A percentile compares a stretch with the other conserved stretches of the same genome.
Evolutionary conservation across 1,140 invertebrate genomes (phyloP).

Genomic region (Lasaia peninsularis): DNA sequence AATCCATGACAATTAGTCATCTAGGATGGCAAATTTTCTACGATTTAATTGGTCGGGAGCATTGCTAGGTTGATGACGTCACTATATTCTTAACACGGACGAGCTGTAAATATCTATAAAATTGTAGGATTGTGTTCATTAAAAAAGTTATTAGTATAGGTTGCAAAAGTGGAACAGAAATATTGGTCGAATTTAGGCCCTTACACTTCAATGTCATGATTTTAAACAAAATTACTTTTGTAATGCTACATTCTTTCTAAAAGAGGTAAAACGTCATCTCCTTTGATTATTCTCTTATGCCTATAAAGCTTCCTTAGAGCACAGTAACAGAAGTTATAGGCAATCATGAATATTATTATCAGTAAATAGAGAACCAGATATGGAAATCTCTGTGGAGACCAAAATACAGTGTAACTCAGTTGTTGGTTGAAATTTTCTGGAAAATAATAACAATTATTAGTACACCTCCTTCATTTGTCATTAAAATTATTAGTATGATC

Average conservation of each 20-base stretch:
- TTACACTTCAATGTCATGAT: background rate
- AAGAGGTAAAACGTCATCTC: slow-evolving; percentile 30
- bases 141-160: no score
- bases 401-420: slow-evolving; percentile 63
- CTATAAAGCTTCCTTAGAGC: slow-evolving; percentile 26
- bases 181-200: background rate
- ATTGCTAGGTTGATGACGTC: no score
- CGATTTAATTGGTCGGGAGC: no score
- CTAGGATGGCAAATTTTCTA: no score
- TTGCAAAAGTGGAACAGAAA: no score
- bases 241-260: slow-evolving; percentile 25
- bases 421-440: slow-evolving; percentile 51
- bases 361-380: slow-evolving; percentile 52
- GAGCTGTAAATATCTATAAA: no score
- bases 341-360: slow-evolving; percentile 30
- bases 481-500: no score
- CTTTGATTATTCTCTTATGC: slow-evolving; percentile 23
- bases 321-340: slow-evolving; percentile 37
- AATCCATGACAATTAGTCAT: no score
- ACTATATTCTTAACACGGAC: no score
- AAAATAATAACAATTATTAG: slow-evolving; percentile 34
- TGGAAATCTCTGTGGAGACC: slow-evolving; percentile 65
- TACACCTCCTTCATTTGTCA: no score
- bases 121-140: no score
- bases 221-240: no score